Evolutionary conservation across 2,797 vertebrate species (phyloP), one percentile per base, ranked within the genome.

Genomic region (Poliocrania exsul): DNA sequence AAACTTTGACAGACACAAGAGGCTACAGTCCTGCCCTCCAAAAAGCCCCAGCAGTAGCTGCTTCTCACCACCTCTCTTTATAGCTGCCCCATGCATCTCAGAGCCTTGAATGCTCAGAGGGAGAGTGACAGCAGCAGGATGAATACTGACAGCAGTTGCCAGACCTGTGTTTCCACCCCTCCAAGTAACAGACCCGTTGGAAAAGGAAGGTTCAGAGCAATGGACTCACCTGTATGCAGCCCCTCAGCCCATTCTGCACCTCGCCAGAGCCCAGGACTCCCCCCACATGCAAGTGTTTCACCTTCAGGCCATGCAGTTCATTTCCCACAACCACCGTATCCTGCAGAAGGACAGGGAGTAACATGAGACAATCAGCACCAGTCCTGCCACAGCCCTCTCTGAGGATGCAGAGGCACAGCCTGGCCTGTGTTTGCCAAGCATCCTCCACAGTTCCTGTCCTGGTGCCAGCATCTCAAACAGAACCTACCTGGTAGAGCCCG

Each of bases 231-330:
- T 99, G 99, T 97, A 99, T 98, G 95, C 99, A 99, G 94, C 99
- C 99, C 93, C 97, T 98, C 94, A 99, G 98, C 53, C 99, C 99
- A 9, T 98, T 98, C 97, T 99, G 98, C 90, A 98, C 98, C 92
- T 99, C 98, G 90, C 99, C 99, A 25, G 98, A 97, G 54, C 98
- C 98, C 84, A 99, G 97, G 93, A 99, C 98, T 92, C 99, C 99
- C 74, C 99, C 99, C 72, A 99, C 98, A 7, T 99, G 98, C 88
- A 99, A 98, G 88, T 99, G 99, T 97, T 99, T 99, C 97, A 99
- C 99, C 97, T 99, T 99, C 97, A 99, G 97, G 74, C 99, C 99
- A 71, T 99, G 99, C 86, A 99, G 98, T 49, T 99, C 99, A 97
- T 98, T 99, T 92, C 99, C 99, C 71, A 99, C 98, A 26, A 99